Evolutionary conservation across 2,797 vertebrate genomes (phyloP), one percentile per base, ranked within the genome.

Genomic region (Anas georgica): DNA sequence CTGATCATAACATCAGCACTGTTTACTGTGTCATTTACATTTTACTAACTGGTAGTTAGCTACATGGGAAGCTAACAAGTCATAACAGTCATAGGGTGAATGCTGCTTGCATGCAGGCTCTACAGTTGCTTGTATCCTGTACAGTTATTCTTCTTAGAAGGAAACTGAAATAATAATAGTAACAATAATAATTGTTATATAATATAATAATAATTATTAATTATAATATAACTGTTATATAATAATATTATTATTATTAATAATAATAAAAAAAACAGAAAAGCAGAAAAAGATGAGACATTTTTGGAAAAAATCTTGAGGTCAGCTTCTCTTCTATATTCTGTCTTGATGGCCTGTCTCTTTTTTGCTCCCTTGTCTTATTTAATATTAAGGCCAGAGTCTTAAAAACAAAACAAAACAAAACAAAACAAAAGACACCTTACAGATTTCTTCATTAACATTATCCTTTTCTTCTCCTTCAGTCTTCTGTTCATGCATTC

Each of bases 41-140:
- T 95, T 95, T 94, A 76, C 77, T 90, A 82, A 41, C 90, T 85
- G 37, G 28, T 92, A 75, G 60, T 80, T 91, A 90, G 60, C 74
- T 88, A 78, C 74, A 72, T 86, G 56, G 83, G 90, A 95, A 93
- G 20, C 77, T 91, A 85, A 84, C 73, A 86, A 86, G 20, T 45
- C 70, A 62, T 59, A 73, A 62, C 1, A 3, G 17, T 41, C 72
- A 82, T 45, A 70, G 92, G 54, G 28, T 74, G 86, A 90, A 81
- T 0, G 1, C 14, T 88, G 22, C 76, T 87, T 88, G 10, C 39
- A 84, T 45, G 43, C 55, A 91, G 52, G 56, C 77, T 79, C 83
- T 84, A 83, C 60, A 85, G 67, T 77, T 84, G 35, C 28, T 62
- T 56, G 16, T 63, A 70, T 66, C 62, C 55, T 59, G 46, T 52